Percentiles rank a stretch among this genome's conserved stretches.
Conservation (phyloP, 2,888 invertebrate species). For the Koerneria pararmatus region DNA sequence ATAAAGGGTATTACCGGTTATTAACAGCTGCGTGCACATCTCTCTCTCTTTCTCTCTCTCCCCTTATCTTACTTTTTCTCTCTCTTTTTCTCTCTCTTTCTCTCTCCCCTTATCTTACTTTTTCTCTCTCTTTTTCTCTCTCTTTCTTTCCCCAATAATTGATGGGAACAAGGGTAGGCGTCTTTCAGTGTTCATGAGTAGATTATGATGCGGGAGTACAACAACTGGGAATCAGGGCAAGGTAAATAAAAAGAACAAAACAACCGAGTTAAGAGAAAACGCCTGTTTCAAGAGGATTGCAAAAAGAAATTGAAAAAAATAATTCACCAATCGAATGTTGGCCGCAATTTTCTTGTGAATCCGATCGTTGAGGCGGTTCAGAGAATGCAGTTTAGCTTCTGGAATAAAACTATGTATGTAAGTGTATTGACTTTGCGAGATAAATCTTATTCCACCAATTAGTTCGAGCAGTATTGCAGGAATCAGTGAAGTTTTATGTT, state of each 20-base stretch:
- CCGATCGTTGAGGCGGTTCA: constrained; percentile 20
- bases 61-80: neutral
- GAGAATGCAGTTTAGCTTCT: constrained; percentile 21
- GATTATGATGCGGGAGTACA: neutral
- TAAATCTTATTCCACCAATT: too few species aligned
- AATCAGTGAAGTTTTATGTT: too few species aligned
- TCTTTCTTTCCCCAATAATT: neutral
- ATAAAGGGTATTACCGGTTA: too few species aligned
- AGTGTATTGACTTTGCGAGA: too few species aligned
- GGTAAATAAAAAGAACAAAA: neutral
- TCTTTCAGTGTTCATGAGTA: neutral
- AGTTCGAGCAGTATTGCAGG: too few species aligned
- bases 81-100: constrained; percentile 5
- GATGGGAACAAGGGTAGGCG: neutral
- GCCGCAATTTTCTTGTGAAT: constrained; percentile 21
- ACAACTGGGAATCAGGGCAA: neutral
- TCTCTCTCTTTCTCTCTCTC: constrained; percentile 9
- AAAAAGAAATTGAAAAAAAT: neutral
- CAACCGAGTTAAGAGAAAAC: neutral
- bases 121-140: constrained; percentile 7
- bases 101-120: neutral
- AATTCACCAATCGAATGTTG: constrained; percentile 12
- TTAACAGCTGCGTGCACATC: too few species aligned
- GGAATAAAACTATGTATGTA: too few species aligned
- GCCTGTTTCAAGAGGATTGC: neutral